phyloP scores from a whole-genome alignment of 1,140 invertebrate genomes.

The Episyrphus balteatus region DNA sequence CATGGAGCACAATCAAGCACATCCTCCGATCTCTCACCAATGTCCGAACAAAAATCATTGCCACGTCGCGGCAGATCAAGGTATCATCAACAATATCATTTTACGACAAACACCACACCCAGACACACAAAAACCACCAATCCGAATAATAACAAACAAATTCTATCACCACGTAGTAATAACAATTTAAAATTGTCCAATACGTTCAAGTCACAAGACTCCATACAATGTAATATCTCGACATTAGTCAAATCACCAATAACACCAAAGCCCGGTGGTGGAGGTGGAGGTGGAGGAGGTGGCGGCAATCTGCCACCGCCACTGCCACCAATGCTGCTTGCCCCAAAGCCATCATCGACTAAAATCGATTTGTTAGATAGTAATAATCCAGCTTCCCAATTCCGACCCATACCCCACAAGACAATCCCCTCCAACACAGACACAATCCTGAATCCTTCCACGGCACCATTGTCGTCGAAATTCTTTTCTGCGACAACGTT shows the following conservation, averaged over 20 bases:
- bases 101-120: conserved; percentile 38
- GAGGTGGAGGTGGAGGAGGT: too few species aligned
- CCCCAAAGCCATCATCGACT: conserved; percentile 14
- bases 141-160: conserved; percentile 25
- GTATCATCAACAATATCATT: conserved; percentile 43
- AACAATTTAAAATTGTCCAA: conserved; percentile 34
- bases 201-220: conserved; percentile 36
- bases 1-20: conserved; percentile 64
- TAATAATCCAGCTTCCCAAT: conserved; percentile 34
- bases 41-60: conserved; percentile 65
- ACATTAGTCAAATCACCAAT: conserved; percentile 34
- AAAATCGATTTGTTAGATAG: conserved; percentile 24
- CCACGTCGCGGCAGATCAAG: conserved; percentile 56
- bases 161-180: conserved; percentile 29
- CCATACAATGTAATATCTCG: conserved; percentile 35
- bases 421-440: conserved; percentile 15
- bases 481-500: conserved; percentile 34
- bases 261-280: too few species aligned
- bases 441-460: conserved; percentile 26
- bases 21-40: conserved; percentile 63
- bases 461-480: conserved; percentile 32
- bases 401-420: conserved; percentile 36
- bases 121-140: conserved; percentile 20
- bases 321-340: conserved; percentile 28
- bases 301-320: conserved; percentile 25